Conservation (phyloP, 2,888 invertebrate genomes). For the Bruchidius siliquastri region DNA sequence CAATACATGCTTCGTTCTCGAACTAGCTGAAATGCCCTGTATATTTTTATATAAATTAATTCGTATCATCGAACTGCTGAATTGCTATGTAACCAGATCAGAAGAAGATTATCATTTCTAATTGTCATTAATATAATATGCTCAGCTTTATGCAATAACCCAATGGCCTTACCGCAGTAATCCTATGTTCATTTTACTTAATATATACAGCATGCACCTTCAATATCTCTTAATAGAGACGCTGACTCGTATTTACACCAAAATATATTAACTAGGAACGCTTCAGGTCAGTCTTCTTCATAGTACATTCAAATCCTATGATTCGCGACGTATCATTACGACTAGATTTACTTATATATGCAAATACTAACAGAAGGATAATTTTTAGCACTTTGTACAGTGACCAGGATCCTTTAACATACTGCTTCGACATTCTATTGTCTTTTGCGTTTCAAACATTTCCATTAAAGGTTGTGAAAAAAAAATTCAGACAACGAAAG, state of each 20-base stretch:
- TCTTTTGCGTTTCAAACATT: too few relatives aligned
- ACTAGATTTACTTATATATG: not conserved
- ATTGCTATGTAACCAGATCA: not conserved
- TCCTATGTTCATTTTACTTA: not conserved
- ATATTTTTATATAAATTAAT: not conserved
- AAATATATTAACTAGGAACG: not conserved
- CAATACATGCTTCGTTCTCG: too few relatives aligned
- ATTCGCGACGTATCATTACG: not conserved
- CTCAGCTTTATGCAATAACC: not conserved
- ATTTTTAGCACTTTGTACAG: not conserved
- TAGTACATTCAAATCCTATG: not conserved
- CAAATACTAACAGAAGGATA: too few relatives aligned
- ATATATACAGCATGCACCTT: slow-evolving; percentile 21
- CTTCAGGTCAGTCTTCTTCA: not conserved
- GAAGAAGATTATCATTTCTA: too few relatives aligned
- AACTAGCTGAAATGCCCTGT: too few relatives aligned
- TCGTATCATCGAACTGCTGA: not conserved
- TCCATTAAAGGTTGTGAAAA: too few relatives aligned
- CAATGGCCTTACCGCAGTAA: not conserved
- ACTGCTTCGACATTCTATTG: too few relatives aligned
- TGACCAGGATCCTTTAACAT: not conserved
- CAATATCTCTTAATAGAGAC: not conserved
- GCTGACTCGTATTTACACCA: not conserved
- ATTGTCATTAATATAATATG: too few relatives aligned
- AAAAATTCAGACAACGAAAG: too few relatives aligned